A percentile compares a stretch with the other conserved stretches of the same genome.
phyloP scores from a whole-genome alignment of 2,113 vertebrate species.

The Eulemur rufifrons region DNA sequence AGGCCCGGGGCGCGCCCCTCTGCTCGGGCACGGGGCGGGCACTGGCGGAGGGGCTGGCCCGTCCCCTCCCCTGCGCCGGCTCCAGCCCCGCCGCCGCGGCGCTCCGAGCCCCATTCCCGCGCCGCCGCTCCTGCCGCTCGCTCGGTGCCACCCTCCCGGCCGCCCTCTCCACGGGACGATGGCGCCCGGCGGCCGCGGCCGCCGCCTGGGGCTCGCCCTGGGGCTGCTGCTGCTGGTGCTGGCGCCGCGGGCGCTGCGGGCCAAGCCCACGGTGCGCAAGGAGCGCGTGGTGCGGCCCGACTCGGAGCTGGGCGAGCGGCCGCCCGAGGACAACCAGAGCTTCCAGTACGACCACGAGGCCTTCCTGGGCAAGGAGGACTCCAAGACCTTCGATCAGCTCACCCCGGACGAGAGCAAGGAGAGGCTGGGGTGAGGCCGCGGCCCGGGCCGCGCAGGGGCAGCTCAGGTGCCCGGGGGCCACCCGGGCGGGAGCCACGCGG shows the following conservation, averaged over 20 bases:
- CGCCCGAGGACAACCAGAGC: constrained; percentile 91
- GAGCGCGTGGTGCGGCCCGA: constrained; percentile 92
- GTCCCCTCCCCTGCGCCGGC: background rate
- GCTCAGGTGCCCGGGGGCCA: constrained; percentile 18
- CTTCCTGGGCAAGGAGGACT: constrained; percentile 96
- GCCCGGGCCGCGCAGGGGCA: background rate
- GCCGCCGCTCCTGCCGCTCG: background rate
- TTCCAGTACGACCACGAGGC: constrained; percentile 97
- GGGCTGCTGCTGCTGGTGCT: constrained; percentile 79
- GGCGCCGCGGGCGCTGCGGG: constrained; percentile 73
- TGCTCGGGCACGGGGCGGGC: constrained; percentile 18
- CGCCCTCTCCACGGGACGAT: constrained; percentile 17
- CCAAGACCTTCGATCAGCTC: constrained; percentile 97
- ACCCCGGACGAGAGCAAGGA: constrained; percentile 95
- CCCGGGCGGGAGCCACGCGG: background rate
- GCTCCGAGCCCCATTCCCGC: background rate
- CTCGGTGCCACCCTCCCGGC: background rate
- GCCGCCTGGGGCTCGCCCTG: constrained; percentile 34
- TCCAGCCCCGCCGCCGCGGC: background rate
- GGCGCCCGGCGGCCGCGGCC: constrained; percentile 41
- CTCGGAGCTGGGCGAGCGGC: constrained; percentile 82
- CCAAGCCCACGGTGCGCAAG: constrained; percentile 92
- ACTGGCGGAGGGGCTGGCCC: background rate
- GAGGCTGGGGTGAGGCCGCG: constrained; percentile 89
- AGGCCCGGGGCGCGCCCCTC: constrained; percentile 46